These are phyloP conservation scores for Proterorhinus semilunaris DNA, from an alignment of 2,113 vertebrate species.

Conservation along the genomic window DNA sequence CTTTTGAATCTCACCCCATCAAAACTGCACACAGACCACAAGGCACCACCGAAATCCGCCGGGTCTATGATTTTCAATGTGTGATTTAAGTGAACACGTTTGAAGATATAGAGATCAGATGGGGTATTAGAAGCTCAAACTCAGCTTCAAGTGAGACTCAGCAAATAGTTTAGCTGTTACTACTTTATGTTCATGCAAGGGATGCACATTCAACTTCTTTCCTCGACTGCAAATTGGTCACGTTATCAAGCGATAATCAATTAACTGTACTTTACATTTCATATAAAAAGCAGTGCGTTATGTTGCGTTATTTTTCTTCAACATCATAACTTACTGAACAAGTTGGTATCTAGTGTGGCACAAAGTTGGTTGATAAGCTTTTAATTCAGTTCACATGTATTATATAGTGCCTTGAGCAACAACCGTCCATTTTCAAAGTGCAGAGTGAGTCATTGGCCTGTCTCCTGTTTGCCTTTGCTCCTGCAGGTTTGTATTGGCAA, in stretches of 20 bases:
- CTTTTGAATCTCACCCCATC: conserved; percentile 73
- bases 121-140: conserved; percentile 39
- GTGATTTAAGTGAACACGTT: conserved; percentile 58
- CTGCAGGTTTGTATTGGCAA: conserved; percentile 70
- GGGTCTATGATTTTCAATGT: conserved; percentile 68
- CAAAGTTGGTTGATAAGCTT: too few relatives aligned
- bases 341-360: too few relatives aligned
- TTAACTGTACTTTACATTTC: too few relatives aligned
- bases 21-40: conserved; percentile 68
- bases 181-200: background rate
- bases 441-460: conserved; percentile 60
- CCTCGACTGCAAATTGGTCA: too few relatives aligned
- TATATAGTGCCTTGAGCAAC: conserved; percentile 2
- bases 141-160: conserved; percentile 32
- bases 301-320: too few relatives aligned
- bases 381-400: background rate
- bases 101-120: conserved; percentile 64
- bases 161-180: conserved; percentile 33
- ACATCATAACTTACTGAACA: too few relatives aligned
- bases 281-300: too few relatives aligned
- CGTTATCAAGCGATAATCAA: too few relatives aligned
- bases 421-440: conserved; percentile 33
- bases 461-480: conserved; percentile 65
- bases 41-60: conserved; percentile 68
- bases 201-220: too few relatives aligned